A percentile compares a stretch with the other conserved stretches of the same genome.
phyloP scores from a whole-genome alignment of 2,113 vertebrate genomes.

The Mesocricetus auratus region DNA sequence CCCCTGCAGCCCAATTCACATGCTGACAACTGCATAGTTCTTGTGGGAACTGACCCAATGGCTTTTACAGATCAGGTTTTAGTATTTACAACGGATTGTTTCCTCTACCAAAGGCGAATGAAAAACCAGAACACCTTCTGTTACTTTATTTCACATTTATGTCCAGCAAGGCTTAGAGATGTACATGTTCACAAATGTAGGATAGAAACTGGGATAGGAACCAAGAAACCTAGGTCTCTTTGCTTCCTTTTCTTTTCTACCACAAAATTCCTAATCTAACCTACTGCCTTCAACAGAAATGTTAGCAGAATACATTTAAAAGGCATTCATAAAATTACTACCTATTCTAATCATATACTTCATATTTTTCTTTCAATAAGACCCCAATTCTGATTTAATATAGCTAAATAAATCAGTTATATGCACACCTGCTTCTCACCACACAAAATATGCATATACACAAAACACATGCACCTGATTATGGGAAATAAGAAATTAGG shows the following conservation, averaged over 20 bases:
- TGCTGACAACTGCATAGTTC: neutral
- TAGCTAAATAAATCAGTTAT: slow-evolving; percentile 60
- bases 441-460: slow-evolving; percentile 53
- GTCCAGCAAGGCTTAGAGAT: slow-evolving; percentile 43
- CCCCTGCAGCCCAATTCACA: neutral
- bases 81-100: slow-evolving; percentile 60
- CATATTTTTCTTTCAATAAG: slow-evolving; percentile 68
- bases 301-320: slow-evolving; percentile 48
- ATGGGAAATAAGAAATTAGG: slow-evolving; percentile 69
- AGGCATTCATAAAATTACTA: slow-evolving; percentile 51
- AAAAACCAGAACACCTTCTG: slow-evolving; percentile 55
- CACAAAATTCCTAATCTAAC: slow-evolving; percentile 42
- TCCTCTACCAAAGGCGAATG: slow-evolving; percentile 51
- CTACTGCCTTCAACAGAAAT: slow-evolving; percentile 18
- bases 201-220: slow-evolving; percentile 39
- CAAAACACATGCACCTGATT: slow-evolving; percentile 58
- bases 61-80: slow-evolving; percentile 61
- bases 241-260: slow-evolving; percentile 35
- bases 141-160: slow-evolving; percentile 42
- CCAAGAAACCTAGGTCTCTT: neutral
- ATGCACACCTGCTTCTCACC: slow-evolving; percentile 46
- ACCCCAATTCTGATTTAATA: slow-evolving; percentile 61
- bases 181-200: neutral
- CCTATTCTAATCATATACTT: slow-evolving; percentile 50
- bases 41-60: slow-evolving; percentile 43